These are phyloP conservation scores for Margaritifera margaritifera DNA, from an alignment of 2,888 invertebrate species.

Conservation along the genomic window DNA sequence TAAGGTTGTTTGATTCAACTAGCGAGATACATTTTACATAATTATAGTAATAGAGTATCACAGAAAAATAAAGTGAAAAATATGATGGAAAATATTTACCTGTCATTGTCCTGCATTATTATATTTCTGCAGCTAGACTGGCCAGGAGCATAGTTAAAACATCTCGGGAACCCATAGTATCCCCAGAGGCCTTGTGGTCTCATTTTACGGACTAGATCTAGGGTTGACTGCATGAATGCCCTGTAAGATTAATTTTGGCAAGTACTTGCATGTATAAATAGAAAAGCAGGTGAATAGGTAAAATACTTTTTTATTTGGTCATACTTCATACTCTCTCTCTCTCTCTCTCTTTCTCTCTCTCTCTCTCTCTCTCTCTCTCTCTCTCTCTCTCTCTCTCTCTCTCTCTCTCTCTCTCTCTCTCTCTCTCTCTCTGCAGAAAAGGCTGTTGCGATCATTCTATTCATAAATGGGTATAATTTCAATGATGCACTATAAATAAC, in stretches of 20 bases:
- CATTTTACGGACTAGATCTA: constrained; percentile 78
- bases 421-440: too few species aligned
- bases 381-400: background rate
- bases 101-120: constrained; percentile 47
- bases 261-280: too few species aligned
- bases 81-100: constrained; percentile 29
- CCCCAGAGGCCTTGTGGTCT: constrained; percentile 85
- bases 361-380: background rate
- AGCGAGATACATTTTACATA: background rate
- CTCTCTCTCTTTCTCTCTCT: too few species aligned
- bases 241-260: constrained; percentile 25
- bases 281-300: too few species aligned
- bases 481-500: too few species aligned
- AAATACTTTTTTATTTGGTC: background rate
- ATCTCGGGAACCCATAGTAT: constrained; percentile 89
- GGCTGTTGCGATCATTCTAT: too few species aligned
- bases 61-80: too few species aligned
- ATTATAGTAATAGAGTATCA: too few species aligned
- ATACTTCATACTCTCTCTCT: too few species aligned
- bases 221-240: constrained; percentile 79
- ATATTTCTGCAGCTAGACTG: constrained; percentile 54
- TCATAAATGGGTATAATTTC: too few species aligned
- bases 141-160: constrained; percentile 79
- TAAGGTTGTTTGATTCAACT: background rate
- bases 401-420: background rate